A percentile compares a stretch with the other conserved stretches of the same genome.
phyloP scores from a whole-genome alignment of 2,797 vertebrate genomes.

The Philypnodon macrostomus region DNA sequence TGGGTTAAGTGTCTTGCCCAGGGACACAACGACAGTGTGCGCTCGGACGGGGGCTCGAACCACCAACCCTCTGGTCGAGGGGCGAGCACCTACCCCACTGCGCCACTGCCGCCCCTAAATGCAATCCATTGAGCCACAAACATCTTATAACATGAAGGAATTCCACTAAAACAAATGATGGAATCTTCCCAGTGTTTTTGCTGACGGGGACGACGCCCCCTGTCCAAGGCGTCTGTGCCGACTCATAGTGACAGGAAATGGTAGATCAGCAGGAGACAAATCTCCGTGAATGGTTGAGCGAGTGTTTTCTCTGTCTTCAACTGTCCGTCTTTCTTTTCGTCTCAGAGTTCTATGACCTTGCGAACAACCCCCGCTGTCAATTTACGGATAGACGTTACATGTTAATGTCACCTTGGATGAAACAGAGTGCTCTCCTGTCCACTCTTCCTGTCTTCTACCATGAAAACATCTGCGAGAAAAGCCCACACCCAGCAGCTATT shows the following conservation, averaged over 20 bases:
- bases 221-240: constrained; percentile 29
- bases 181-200: too few species aligned
- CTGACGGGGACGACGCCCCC: constrained; percentile 42
- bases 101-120: too few species aligned
- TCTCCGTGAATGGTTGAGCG: constrained; percentile 33
- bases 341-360: constrained; percentile 45
- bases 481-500: background rate
- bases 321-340: constrained; percentile 10
- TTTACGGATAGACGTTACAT: constrained; percentile 21
- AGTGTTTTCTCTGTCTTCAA: constrained; percentile 18
- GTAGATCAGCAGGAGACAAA: constrained; percentile 42
- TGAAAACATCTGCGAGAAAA: constrained; percentile 8
- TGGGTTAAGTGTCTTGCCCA: too few species aligned
- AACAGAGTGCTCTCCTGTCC: background rate
- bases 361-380: constrained; percentile 16
- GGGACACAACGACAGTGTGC: too few species aligned
- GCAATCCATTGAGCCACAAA: too few species aligned
- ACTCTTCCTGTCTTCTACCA: background rate
- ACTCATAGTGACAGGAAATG: constrained; percentile 52
- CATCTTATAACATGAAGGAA: too few species aligned
- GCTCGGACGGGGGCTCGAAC: too few species aligned
- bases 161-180: too few species aligned
- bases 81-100: too few species aligned
- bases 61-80: too few species aligned
- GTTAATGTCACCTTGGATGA: constrained; percentile 23